These are phyloP conservation scores for Astyanax mexicanus DNA, from an alignment of 2,797 vertebrate genomes.

Conservation along the genomic window DNA sequence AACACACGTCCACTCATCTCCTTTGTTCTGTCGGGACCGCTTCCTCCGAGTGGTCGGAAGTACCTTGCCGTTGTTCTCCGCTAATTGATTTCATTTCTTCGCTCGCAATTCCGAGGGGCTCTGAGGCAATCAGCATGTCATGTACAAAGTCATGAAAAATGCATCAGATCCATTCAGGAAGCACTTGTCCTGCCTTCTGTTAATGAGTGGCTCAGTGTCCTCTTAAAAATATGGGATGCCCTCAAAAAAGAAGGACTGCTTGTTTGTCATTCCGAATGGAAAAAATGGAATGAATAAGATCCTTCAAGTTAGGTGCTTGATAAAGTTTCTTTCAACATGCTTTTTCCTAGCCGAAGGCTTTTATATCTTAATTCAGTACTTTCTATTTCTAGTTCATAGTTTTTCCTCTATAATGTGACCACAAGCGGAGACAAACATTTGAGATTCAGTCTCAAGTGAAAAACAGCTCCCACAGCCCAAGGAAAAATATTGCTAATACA, in stretches of 20 bases:
- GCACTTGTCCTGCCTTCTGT: conserved; percentile 18
- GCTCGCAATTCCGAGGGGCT: conserved; percentile 19
- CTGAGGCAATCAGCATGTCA: conserved; percentile 25
- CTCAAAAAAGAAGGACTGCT: background rate
- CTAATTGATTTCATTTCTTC: conserved; percentile 47
- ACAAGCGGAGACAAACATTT: conserved; percentile 5
- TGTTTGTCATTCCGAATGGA: conserved; percentile 9
- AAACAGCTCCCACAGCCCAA: conserved; percentile 32
- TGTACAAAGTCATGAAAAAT: conserved; percentile 47
- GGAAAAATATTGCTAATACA: conserved; percentile 51
- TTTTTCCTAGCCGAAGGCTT: background rate
- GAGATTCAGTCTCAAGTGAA: conserved; percentile 27
- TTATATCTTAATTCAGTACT: conserved; percentile 14
- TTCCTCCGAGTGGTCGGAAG: conserved; percentile 21
- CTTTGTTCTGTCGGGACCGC: conserved; percentile 30
- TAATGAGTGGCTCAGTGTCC: background rate
- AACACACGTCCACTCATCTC: background rate
- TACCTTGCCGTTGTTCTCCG: background rate
- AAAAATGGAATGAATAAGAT: background rate
- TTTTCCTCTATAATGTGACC: conserved; percentile 17
- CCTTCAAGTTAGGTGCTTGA: background rate
- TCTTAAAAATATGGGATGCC: conserved; percentile 6
- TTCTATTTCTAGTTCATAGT: conserved; percentile 19
- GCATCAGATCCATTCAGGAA: conserved; percentile 21
- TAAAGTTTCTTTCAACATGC: background rate